Evolutionary conservation across 2,888 invertebrate species (phyloP).

Genomic region (Bimastos eiseni): DNA sequence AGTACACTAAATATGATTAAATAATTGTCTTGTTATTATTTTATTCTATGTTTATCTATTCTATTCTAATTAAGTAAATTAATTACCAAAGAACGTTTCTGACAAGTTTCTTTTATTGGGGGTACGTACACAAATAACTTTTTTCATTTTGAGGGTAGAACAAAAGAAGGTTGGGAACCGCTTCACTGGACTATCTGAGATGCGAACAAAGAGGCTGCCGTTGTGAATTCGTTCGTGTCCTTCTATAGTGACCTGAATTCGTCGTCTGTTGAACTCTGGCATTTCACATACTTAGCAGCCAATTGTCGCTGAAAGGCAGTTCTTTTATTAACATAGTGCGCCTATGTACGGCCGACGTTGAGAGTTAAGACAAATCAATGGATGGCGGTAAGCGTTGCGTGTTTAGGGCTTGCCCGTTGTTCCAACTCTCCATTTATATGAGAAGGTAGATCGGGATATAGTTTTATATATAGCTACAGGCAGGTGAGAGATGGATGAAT

Average conservation of each 20-base stretch:
- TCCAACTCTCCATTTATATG: not conserved
- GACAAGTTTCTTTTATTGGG: no score
- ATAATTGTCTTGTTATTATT: no score
- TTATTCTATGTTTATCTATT: no score
- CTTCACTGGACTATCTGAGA: not conserved
- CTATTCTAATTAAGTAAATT: no score
- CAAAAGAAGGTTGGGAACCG: no score
- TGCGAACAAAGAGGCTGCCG: not conserved
- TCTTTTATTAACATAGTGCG: not conserved
- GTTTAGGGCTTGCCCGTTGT: not conserved
- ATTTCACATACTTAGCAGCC: not conserved
- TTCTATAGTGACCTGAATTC: not conserved
- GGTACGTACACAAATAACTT: no score
- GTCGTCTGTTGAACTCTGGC: not conserved
- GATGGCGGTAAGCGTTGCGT: slow-evolving; percentile 4
- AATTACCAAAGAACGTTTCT: no score
- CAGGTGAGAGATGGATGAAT: not conserved
- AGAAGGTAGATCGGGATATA: not conserved
- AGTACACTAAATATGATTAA: no score
- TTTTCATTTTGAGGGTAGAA: no score
- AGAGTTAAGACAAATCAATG: not conserved
- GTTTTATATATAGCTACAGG: not conserved
- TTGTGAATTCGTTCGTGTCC: not conserved
- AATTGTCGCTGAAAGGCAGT: not conserved
- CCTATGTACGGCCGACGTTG: not conserved